These are phyloP conservation scores for Pocillopora grandis DNA, from an alignment of 92 coral and sea anemone genomes.

Conservation along the genomic window DNA sequence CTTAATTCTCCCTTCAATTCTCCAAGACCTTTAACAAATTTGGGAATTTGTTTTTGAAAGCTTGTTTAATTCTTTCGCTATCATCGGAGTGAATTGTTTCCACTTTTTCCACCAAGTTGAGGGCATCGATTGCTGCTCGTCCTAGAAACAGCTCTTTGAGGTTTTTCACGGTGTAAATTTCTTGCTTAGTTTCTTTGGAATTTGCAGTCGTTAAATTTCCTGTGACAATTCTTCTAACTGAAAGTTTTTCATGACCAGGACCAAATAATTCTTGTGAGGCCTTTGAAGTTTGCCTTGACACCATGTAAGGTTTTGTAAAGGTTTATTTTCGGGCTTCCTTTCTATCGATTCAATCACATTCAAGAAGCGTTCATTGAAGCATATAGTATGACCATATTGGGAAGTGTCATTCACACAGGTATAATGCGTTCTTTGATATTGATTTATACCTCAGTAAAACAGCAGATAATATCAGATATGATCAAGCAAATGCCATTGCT, in stretches of 20 bases:
- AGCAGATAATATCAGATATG: too few relatives aligned
- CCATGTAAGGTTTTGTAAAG: too few relatives aligned
- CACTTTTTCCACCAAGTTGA: not conserved
- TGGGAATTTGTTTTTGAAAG: not conserved
- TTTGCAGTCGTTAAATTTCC: not conserved
- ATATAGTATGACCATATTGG: too few relatives aligned
- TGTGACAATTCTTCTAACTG: not conserved
- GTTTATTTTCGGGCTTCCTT: too few relatives aligned
- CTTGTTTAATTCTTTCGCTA: not conserved
- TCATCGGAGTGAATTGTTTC: not conserved
- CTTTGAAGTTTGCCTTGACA: not conserved
- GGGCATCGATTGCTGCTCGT: not conserved
- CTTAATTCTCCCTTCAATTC: not conserved
- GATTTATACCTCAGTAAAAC: too few relatives aligned
- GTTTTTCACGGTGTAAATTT: not conserved
- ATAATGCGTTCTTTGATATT: too few relatives aligned
- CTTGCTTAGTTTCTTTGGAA: not conserved
- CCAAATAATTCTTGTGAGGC: not conserved
- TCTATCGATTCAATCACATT: too few relatives aligned
- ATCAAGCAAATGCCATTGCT: too few relatives aligned
- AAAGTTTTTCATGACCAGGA: not conserved
- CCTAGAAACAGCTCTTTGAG: not conserved
- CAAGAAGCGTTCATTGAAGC: too few relatives aligned
- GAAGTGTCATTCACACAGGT: too few relatives aligned
- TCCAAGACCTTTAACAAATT: not conserved